Percentiles rank a stretch among this genome's conserved stretches.
Evolutionary conservation across 2,797 vertebrate species (phyloP).

Genomic region (Halcyon chelicuti): DNA sequence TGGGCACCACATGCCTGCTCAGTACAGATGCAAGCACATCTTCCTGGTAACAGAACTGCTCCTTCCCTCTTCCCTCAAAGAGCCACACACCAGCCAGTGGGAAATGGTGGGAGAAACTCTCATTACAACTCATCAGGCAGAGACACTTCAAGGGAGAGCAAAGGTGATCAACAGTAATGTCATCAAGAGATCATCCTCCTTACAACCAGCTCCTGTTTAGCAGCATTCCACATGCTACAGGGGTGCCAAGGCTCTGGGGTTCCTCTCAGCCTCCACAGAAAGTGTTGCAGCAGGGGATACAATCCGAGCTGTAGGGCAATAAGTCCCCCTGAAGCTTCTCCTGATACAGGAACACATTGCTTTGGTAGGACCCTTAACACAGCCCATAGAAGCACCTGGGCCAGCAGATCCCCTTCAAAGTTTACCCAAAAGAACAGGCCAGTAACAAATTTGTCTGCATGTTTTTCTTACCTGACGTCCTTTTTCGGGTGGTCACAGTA

Average conservation of each 20-base stretch:
- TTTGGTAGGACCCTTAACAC: not conserved
- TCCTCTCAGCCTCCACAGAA: not conserved
- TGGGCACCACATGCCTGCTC: rapidly evolving
- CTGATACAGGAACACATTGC: not conserved
- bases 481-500: not conserved
- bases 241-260: not conserved
- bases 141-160: not conserved
- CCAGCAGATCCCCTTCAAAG: not conserved
- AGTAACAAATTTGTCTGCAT: not conserved
- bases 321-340: not conserved
- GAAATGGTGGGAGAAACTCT: not conserved
- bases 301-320: not conserved
- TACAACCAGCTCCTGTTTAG: not conserved
- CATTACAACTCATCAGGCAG: not conserved
- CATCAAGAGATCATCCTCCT: not conserved
- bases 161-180: not conserved
- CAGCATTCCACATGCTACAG: rapidly evolving
- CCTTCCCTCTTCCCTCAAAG: not conserved
- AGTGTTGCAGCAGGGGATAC: not conserved
- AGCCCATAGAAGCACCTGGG: not conserved
- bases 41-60: not conserved
- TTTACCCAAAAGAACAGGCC: not conserved
- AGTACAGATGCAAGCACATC: not conserved
- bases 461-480: not conserved
- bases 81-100: rapidly evolving